These are phyloP conservation scores for Microcebus murinus DNA, from an alignment of 2,113 vertebrate genomes.

Conservation along the genomic window DNA sequence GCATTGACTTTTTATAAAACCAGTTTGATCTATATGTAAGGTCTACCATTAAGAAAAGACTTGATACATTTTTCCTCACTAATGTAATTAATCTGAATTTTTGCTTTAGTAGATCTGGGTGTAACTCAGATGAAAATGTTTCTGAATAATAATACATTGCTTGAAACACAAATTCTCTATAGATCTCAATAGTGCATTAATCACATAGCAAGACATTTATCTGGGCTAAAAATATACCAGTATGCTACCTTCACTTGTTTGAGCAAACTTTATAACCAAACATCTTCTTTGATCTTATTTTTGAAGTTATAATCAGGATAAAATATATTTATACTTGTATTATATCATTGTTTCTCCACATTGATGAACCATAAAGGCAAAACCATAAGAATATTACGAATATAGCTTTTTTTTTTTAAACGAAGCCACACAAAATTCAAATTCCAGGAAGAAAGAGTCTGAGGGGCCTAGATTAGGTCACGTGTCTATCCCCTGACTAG, in stretches of 20 bases:
- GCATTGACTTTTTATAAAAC: neutral
- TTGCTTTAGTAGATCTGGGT: neutral
- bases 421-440: conserved; percentile 32
- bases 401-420: neutral
- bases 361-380: neutral
- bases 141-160: neutral
- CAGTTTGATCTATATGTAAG: neutral
- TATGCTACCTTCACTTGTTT: conserved; percentile 7
- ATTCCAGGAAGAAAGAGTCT: neutral
- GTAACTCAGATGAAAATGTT: neutral
- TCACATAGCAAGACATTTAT: neutral
- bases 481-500: neutral
- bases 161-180: neutral
- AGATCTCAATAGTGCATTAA: neutral
- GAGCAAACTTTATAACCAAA: neutral
- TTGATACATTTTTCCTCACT: neutral
- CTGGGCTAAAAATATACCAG: neutral
- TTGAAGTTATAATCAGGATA: neutral
- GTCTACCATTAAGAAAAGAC: neutral
- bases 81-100: neutral
- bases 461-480: neutral
- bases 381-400: neutral
- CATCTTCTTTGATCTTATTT: conserved; percentile 7
- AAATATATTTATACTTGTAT: neutral
- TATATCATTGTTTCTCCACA: neutral